Conservation (phyloP, 2,113 vertebrate genomes). For the Diadophis punctatus region DNA sequence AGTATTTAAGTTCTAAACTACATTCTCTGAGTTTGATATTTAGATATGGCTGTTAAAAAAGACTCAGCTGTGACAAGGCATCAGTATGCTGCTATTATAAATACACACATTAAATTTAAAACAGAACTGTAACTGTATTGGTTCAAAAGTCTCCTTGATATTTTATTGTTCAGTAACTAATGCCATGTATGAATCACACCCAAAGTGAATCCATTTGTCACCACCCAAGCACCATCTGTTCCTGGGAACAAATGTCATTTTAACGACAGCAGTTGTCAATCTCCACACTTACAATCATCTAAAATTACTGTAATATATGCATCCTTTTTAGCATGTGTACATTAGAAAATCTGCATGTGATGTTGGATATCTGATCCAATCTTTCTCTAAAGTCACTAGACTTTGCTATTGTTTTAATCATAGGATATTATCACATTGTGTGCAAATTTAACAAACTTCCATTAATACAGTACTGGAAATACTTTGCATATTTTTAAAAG, state of each 20-base stretch:
- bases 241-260: constrained; percentile 40
- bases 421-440: neutral
- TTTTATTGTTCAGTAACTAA: neutral
- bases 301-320: constrained; percentile 2
- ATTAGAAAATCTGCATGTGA: constrained; percentile 28
- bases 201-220: constrained; percentile 51
- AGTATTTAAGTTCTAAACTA: neutral
- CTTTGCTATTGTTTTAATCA: constrained; percentile 7
- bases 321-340: constrained; percentile 32
- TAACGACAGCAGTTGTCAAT: constrained; percentile 48
- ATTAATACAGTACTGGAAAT: neutral
- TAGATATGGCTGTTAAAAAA: neutral
- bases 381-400: neutral
- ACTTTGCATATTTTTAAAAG: neutral
- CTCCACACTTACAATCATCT: constrained; percentile 4
- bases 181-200: constrained; percentile 32
- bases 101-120: neutral
- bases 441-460: neutral
- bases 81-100: neutral
- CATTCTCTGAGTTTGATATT: neutral
- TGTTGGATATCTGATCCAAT: neutral
- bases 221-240: constrained; percentile 48
- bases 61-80: neutral
- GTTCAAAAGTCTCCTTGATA: fast-evolving
- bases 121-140: neutral